phyloP scores from a whole-genome alignment of 2,113 vertebrate species.

The Rhinichthys klamathensis region DNA sequence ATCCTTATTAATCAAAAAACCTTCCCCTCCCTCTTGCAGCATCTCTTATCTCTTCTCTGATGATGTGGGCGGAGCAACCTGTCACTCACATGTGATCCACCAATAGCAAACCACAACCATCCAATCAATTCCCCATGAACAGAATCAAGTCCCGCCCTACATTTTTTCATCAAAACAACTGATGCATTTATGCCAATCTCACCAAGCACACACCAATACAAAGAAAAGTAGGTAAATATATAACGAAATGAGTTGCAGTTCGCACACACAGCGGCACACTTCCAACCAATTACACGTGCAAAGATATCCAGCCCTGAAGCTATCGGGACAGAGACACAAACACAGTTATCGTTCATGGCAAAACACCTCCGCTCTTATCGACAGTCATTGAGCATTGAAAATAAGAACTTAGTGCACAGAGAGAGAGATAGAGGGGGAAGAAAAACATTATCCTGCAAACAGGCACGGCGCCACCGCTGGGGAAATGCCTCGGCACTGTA shows the following conservation, averaged over 20 bases:
- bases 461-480: background rate
- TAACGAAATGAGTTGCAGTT: background rate
- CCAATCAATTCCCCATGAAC: too few species aligned
- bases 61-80: too few species aligned
- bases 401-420: conserved; percentile 12
- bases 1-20: too few species aligned
- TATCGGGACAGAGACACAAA: background rate
- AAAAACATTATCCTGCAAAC: background rate
- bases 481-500: conserved; percentile 6
- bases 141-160: too few species aligned
- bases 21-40: too few species aligned
- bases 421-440: background rate
- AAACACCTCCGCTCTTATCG: conserved; percentile 4
- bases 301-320: background rate
- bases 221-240: conserved; percentile 13
- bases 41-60: too few species aligned
- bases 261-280: background rate
- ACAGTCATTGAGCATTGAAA: background rate
- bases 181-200: background rate
- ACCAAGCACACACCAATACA: background rate
- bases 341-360: background rate
- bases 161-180: background rate
- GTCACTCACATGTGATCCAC: too few species aligned
- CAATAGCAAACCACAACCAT: too few species aligned
- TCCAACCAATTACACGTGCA: conserved; percentile 3